Conservation (phyloP, 2,888 invertebrate species). For the Noctua janthina region DNA sequence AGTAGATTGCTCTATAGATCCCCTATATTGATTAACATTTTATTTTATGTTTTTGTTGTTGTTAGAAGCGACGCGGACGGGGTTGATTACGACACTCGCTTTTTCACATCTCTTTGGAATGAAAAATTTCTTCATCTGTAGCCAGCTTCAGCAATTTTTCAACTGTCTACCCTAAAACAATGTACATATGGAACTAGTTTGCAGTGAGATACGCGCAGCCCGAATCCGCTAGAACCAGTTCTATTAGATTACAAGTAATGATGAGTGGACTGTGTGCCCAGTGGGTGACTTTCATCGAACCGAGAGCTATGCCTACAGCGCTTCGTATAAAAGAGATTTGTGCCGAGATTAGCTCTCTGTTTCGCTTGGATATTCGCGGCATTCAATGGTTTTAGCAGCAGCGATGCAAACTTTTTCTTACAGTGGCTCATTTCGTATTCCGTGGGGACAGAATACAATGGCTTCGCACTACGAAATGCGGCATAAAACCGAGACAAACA, state of each 20-base stretch:
- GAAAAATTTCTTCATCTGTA: constrained; percentile 17
- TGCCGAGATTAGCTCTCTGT: background rate
- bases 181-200: constrained; percentile 31
- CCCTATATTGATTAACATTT: constrained; percentile 34
- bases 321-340: constrained; percentile 4
- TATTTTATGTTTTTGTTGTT: constrained; percentile 55
- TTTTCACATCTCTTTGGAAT: constrained; percentile 10
- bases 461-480: constrained; percentile 12
- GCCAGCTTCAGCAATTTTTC: constrained; percentile 4
- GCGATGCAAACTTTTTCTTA: constrained; percentile 14
- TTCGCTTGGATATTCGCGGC: background rate
- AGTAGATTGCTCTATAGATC: constrained; percentile 37
- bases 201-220: constrained; percentile 10
- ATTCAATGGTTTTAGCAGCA: background rate
- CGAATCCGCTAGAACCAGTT: constrained; percentile 36
- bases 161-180: constrained; percentile 27
- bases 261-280: constrained; percentile 43
- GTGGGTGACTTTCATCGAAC: constrained; percentile 40
- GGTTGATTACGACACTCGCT: constrained; percentile 17
- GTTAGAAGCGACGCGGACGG: constrained; percentile 1
- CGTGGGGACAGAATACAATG: constrained; percentile 20
- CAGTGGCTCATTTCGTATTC: constrained; percentile 18
- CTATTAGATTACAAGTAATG: constrained; percentile 46
- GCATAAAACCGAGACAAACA: constrained; percentile 30
- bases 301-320: constrained; percentile 15